Evolutionary conservation across 2,113 vertebrate species (phyloP).

Genomic region (Apodemus speciosus): DNA sequence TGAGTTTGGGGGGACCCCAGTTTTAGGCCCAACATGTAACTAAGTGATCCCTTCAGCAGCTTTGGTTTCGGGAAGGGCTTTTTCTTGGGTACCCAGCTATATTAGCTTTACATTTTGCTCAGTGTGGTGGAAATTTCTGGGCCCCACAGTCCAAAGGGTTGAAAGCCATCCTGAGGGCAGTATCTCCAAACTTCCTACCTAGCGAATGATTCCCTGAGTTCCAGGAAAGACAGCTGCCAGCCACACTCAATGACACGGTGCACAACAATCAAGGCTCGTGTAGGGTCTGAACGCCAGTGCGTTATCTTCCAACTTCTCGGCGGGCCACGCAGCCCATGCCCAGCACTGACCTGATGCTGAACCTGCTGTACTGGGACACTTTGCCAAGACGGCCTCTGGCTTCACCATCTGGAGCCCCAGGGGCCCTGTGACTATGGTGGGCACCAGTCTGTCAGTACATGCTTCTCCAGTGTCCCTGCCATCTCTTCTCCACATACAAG

Average conservation of each 20-base stretch:
- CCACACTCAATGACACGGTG: fast-evolving
- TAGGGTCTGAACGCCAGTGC: fast-evolving
- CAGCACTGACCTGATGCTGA: fast-evolving
- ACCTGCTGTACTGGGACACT: fast-evolving
- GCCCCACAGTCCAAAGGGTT: not conserved
- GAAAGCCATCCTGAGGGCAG: not conserved
- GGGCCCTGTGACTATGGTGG: fast-evolving
- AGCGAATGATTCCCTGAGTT: not conserved
- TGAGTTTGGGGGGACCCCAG: not conserved
- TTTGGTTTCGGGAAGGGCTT: fast-evolving
- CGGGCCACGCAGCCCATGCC: not conserved
- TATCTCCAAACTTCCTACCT: not conserved
- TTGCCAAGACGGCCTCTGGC: too few relatives aligned
- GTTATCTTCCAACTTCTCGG: fast-evolving
- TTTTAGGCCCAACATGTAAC: not conserved
- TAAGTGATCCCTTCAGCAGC: too few relatives aligned
- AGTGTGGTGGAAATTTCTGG: not conserved
- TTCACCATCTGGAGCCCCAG: not conserved
- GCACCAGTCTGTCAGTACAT: too few relatives aligned
- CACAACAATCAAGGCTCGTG: fast-evolving
- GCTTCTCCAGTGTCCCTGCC: not conserved
- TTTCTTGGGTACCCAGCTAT: not conserved
- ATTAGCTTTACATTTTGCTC: not conserved
- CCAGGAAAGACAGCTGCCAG: not conserved
- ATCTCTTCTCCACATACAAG: not conserved